A percentile compares a stretch with the other conserved stretches of the same genome.
Conservation (phyloP, 2,888 invertebrate species). For the Perithous albicinctus region DNA sequence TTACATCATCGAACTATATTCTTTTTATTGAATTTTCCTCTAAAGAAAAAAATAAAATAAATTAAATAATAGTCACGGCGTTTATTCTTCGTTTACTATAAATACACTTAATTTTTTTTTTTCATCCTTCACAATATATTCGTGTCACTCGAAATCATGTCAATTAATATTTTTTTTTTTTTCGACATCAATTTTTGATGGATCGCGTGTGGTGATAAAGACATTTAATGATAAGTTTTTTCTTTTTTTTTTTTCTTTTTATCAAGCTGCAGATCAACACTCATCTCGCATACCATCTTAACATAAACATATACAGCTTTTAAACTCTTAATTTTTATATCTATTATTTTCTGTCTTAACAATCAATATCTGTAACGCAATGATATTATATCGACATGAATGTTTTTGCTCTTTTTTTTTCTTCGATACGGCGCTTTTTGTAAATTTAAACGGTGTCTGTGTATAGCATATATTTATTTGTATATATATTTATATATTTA, state of each 20-base stretch:
- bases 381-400: constrained; percentile 50
- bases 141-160: no score
- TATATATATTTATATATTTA: constrained; percentile 60
- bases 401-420: no score
- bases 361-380: constrained; percentile 67
- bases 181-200: no score
- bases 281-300: constrained; percentile 33
- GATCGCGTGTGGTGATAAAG: not conserved
- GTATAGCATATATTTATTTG: constrained; percentile 50
- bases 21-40: not conserved
- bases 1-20: constrained; percentile 18
- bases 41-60: not conserved
- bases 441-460: constrained; percentile 32
- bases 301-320: constrained; percentile 61
- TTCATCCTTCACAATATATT: not conserved
- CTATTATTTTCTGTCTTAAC: constrained; percentile 63
- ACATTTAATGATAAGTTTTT: constrained; percentile 22
- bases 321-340: constrained; percentile 43
- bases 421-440: constrained; percentile 52
- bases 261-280: constrained; percentile 41
- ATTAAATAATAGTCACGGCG: not conserved
- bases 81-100: not conserved
- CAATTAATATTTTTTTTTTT: no score
- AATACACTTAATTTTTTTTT: no score
- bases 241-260: no score